These are phyloP conservation scores for Mylabris sibirica DNA, from an alignment of 2,888 invertebrate species.

Conservation along the genomic window DNA sequence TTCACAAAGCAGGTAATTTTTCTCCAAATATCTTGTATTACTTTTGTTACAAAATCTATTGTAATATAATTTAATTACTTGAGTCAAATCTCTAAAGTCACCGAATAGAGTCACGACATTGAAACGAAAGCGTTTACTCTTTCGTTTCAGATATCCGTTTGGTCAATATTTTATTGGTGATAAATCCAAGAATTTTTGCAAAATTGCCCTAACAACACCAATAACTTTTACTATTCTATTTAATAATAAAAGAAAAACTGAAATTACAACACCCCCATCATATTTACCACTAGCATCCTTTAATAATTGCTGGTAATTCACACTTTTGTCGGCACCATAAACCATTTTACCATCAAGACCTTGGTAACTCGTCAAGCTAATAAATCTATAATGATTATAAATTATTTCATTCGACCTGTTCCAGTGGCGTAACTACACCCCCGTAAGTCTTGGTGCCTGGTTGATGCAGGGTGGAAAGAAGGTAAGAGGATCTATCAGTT, in stretches of 20 bases:
- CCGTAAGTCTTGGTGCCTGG: too few species aligned
- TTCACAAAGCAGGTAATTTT: too few species aligned
- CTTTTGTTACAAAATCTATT: too few species aligned
- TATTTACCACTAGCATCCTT: conserved; percentile 29
- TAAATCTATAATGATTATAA: conserved; percentile 38
- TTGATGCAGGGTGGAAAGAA: too few species aligned
- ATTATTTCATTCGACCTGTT: conserved; percentile 27
- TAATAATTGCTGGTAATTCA: conserved; percentile 30
- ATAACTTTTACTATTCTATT: background rate
- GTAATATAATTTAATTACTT: too few species aligned
- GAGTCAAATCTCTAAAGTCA: too few species aligned
- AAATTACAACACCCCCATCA: background rate
- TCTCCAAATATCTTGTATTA: too few species aligned
- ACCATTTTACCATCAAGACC: conserved; percentile 27
- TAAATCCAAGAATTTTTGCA: conserved; percentile 5
- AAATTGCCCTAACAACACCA: background rate
- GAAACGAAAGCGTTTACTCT: background rate
- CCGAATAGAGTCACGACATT: background rate
- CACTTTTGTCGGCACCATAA: conserved; percentile 34
- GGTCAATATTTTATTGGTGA: background rate
- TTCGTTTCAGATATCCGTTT: background rate
- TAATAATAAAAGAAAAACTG: background rate
- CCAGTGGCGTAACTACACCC: conserved; percentile 36
- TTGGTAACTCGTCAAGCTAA: conserved; percentile 20
- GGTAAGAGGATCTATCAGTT: too few species aligned